Base-by-base conservation (phyloP, 2,113 vertebrate genomes). In the Tetraodon nigroviridis region DNA sequence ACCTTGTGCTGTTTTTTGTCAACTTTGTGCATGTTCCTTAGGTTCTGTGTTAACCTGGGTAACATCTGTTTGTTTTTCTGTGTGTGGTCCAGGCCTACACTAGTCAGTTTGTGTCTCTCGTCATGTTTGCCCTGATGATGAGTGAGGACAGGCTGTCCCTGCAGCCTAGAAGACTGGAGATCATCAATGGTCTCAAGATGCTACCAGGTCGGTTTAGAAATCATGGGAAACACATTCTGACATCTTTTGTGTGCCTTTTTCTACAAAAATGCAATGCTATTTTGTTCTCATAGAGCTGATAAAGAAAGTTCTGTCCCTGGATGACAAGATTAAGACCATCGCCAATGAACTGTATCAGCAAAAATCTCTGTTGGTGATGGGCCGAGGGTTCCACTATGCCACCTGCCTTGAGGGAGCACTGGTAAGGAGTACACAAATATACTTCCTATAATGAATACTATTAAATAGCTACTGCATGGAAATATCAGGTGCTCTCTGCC, bases 371-470 rank as follows among this genome's bases (percentile, higher is more conserved):
- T 84, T 98, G 75, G 94, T 98, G 53, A 98, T 98, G 96, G 96
- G 95, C 3, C 91, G 96, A 67, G 96, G 96, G 5, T 98, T 93
- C 84, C 93, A 98, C 83, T 98, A 98, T 0, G 93, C 96, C 58
- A 98, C 96, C 0, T 98, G 96, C 82, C 89, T 98, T 37, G 96
- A 98, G 89, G 96, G 96, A 85, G 96, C 96, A 27, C 86, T 98
- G 93, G 96, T 98, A 90, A 90, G 94, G 80, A 40, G n/a, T 11
- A 22, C 1, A 15, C 10, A 24, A 44, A 29, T 15, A 12, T 1
- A 10, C 40, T 16, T 4, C 4, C 18, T 16, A 12, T 1, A 13
- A 46, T 67, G 22, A 47, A 37, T 66, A 20, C 22, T 3, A 57
- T n/a, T n/a, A n/a, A n/a, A n/a, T n/a, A n/a, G n/a, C n/a, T n/a